phyloP scores from a whole-genome alignment of 2,797 vertebrate species.

The Periparus ater region DNA sequence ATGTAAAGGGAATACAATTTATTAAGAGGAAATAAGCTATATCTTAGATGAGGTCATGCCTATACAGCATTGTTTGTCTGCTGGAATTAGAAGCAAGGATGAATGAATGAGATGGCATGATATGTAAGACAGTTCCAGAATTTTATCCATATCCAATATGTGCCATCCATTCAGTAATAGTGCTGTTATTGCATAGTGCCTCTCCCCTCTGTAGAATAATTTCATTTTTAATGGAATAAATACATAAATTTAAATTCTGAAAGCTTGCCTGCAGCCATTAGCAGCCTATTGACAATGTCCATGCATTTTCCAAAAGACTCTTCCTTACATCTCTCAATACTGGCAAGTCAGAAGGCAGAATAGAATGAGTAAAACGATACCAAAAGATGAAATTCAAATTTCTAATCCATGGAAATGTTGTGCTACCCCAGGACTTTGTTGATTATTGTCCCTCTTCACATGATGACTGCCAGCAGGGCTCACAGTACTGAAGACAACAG shows the following conservation, averaged over 20 bases:
- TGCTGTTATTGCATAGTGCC: background rate
- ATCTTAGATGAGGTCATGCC: background rate
- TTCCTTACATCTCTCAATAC: background rate
- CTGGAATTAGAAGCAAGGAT: background rate
- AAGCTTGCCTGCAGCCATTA: slow-evolving; percentile 22
- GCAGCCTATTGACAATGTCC: background rate
- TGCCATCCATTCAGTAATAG: background rate
- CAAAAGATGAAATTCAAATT: background rate
- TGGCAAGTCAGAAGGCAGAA: background rate
- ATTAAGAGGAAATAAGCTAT: background rate
- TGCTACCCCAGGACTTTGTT: background rate
- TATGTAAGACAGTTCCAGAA: background rate
- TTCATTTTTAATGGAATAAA: slow-evolving; percentile 64
- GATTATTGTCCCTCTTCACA: background rate
- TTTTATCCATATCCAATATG: background rate
- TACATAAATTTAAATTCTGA: slow-evolving; percentile 41
- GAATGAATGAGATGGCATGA: background rate
- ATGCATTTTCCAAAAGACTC: background rate
- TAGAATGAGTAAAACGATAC: background rate
- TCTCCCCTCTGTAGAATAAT: background rate
- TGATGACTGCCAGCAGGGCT: background rate
- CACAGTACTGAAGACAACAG: background rate
- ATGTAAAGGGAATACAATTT: background rate
- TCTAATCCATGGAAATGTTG: background rate
- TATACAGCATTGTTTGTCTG: background rate